A percentile compares a stretch with the other conserved stretches of the same genome.
Conservation (phyloP, 2,888 invertebrate species). For the Conomelus anceps region DNA sequence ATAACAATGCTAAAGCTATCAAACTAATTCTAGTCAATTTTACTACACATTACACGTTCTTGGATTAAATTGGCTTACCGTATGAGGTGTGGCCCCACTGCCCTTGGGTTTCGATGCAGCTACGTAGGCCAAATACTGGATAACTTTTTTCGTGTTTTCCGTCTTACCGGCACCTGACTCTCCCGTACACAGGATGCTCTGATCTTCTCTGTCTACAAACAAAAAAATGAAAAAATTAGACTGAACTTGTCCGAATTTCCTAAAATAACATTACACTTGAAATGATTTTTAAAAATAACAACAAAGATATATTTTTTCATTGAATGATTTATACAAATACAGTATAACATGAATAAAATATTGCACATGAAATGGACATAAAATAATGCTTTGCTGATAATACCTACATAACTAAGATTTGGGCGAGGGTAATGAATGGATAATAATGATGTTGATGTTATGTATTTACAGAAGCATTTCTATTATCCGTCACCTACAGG, state of each 20-base stretch:
- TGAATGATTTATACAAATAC: too few species aligned
- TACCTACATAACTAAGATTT: too few species aligned
- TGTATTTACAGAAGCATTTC: too few species aligned
- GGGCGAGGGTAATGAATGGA: too few species aligned
- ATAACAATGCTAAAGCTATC: background rate
- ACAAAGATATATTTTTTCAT: too few species aligned
- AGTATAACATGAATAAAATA: too few species aligned
- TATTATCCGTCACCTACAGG: too few species aligned
- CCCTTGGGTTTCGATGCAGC: slow-evolving; percentile 95
- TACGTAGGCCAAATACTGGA: slow-evolving; percentile 98
- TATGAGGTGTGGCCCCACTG: slow-evolving; percentile 46
- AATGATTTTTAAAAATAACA: too few species aligned
- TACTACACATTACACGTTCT: background rate
- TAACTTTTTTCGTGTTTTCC: slow-evolving; percentile 99
- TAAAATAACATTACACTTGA: too few species aligned
- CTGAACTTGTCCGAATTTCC: slow-evolving; percentile 6
- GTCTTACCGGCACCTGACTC: slow-evolving; percentile 99
- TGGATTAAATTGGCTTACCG: slow-evolving; percentile 37
- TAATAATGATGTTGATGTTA: too few species aligned
- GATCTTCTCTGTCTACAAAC: slow-evolving; percentile 92
- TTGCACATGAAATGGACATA: too few species aligned
- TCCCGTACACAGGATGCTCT: slow-evolving; percentile 98
- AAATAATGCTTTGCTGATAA: too few species aligned
- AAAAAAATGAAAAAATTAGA: slow-evolving; percentile 28
- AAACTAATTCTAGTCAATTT: background rate